A percentile compares a stretch with the other conserved stretches of the same genome.
phyloP scores from a whole-genome alignment of 1,140 invertebrate genomes.

The Capitella teleta region DNA sequence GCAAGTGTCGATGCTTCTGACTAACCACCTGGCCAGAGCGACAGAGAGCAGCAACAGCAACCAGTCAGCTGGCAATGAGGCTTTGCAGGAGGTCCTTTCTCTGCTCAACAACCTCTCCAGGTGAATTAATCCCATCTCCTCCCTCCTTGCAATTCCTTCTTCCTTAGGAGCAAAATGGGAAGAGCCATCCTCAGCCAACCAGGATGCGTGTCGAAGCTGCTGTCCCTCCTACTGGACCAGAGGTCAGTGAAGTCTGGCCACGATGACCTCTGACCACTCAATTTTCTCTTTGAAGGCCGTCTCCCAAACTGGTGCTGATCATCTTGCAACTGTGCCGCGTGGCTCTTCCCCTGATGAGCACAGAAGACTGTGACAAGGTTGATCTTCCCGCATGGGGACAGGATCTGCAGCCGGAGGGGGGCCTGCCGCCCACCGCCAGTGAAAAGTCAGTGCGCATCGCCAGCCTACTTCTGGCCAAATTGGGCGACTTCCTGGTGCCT shows the following conservation, averaged over 20 bases:
- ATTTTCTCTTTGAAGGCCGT: conserved; percentile 26
- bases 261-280: background rate
- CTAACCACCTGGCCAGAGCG: conserved; percentile 38
- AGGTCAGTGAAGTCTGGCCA: conserved; percentile 16
- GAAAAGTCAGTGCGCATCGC: conserved; percentile 34
- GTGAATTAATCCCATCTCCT: conserved; percentile 11
- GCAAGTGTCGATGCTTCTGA: conserved; percentile 39
- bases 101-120: conserved; percentile 37
- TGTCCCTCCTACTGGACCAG: conserved; percentile 39
- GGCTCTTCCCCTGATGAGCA: conserved; percentile 37
- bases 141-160: background rate
- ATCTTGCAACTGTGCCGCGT: conserved; percentile 41
- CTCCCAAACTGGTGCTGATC: conserved; percentile 39
- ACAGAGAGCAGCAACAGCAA: conserved; percentile 31
- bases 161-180: conserved; percentile 34
- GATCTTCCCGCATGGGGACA: conserved; percentile 30
- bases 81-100: conserved; percentile 39
- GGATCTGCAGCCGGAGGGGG: background rate
- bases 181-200: conserved; percentile 41
- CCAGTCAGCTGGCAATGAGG: conserved; percentile 34
- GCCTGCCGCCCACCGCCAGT: conserved; percentile 7
- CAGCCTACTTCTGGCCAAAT: conserved; percentile 35
- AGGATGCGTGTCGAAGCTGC: conserved; percentile 39
- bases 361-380: conserved; percentile 31
- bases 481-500: conserved; percentile 41